phyloP scores from a whole-genome alignment of 2,797 vertebrate genomes.

The Erpetoichthys calabaricus region DNA sequence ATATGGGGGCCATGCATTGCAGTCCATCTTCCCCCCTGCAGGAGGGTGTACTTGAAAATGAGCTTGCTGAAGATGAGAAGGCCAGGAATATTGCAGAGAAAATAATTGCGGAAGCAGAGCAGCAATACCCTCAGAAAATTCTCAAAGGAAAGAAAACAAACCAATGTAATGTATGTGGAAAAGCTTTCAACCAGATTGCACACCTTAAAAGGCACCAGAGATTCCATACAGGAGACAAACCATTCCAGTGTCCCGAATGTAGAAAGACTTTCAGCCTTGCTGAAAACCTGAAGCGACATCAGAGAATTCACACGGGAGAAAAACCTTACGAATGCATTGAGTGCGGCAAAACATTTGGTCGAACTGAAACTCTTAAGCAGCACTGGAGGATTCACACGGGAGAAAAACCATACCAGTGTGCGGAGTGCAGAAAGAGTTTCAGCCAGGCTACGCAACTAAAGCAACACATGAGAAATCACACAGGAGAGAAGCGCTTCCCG shows the following conservation, averaged over 20 bases:
- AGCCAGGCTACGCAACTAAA: conserved; percentile 49
- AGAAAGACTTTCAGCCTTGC: conserved; percentile 49
- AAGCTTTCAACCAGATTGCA: no score
- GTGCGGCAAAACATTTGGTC: conserved; percentile 47
- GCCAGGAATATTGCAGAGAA: no score
- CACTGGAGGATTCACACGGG: conserved; percentile 57
- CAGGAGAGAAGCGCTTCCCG: conserved; percentile 13
- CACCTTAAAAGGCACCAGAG: conserved; percentile 25
- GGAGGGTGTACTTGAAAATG: no score
- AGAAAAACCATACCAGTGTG: conserved; percentile 49
- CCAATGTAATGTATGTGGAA: no score
- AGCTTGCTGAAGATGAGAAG: no score
- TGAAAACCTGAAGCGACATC: conserved; percentile 57
- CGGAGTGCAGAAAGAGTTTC: conserved; percentile 51
- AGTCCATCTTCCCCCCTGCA: no score
- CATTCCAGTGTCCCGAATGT: conserved; percentile 44
- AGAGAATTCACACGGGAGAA: conserved; percentile 53
- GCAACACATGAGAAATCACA: conserved; percentile 49
- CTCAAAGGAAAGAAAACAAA: no score
- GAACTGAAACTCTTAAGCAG: conserved; percentile 49
- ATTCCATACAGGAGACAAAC: conserved; percentile 46
- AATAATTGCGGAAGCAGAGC: no score
- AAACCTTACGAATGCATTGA: conserved; percentile 44
- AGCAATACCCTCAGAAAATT: no score
- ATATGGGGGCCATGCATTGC: no score